Percentiles rank a stretch among this genome's conserved stretches.
These are phyloP conservation scores for Pseudomugil gertrudae DNA, from an alignment of 2,797 vertebrate genomes.

Conservation along the genomic window DNA sequence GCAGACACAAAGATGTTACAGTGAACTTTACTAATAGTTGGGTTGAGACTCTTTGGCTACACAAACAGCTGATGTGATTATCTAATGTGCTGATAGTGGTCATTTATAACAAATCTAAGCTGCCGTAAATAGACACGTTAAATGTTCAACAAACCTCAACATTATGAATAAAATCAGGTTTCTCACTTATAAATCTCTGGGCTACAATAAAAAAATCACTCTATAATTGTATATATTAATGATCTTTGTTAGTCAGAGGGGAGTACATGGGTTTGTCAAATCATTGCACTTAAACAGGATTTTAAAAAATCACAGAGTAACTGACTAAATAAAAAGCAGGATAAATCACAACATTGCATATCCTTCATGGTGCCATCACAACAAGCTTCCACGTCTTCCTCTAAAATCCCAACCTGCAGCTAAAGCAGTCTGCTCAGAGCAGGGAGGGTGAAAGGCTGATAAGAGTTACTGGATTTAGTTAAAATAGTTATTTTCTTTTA, in stretches of 20 bases:
- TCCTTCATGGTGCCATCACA: slow-evolving; percentile 36
- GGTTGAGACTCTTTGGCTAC: slow-evolving; percentile 63
- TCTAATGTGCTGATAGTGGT: slow-evolving; percentile 42
- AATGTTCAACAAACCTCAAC: slow-evolving; percentile 13
- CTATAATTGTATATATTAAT: slow-evolving; percentile 41
- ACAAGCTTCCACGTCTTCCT: slow-evolving; percentile 45
- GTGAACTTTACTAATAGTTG: slow-evolving; percentile 59
- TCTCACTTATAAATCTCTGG: slow-evolving; percentile 26
- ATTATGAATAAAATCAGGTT: not conserved
- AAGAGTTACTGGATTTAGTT: not conserved
- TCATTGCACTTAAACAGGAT: slow-evolving; percentile 20
- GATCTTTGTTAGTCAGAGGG: slow-evolving; percentile 41
- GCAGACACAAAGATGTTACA: slow-evolving; percentile 7
- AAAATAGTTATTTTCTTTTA: slow-evolving; percentile 10
- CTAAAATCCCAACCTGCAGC: slow-evolving; percentile 30
- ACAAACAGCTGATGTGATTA: slow-evolving; percentile 37
- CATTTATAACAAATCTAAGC: slow-evolving; percentile 59
- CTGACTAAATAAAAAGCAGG: too few species aligned
- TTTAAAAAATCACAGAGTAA: slow-evolving; percentile 33
- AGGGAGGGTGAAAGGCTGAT: slow-evolving; percentile 15
- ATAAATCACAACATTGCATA: slow-evolving; percentile 42
- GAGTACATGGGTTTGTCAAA: slow-evolving; percentile 56
- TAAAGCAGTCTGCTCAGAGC: slow-evolving; percentile 6
- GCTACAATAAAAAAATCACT: slow-evolving; percentile 27
- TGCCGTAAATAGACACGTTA: slow-evolving; percentile 56